Evolutionary conservation across 2,113 vertebrate species (phyloP), one percentile per base, ranked within the genome.

Genomic region (Delphinapterus leucas): DNA sequence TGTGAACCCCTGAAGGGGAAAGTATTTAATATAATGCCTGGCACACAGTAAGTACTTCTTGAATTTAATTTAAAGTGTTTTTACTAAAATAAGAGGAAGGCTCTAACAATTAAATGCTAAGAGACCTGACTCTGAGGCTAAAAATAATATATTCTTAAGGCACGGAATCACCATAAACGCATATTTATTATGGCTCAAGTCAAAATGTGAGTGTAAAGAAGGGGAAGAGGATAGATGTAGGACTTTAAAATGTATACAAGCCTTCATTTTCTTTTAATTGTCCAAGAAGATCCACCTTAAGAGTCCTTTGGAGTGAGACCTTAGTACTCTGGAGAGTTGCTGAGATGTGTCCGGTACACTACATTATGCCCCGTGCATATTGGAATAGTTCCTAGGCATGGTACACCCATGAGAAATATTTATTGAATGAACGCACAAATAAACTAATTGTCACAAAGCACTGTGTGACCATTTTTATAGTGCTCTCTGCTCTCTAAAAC

Each of bases 11-110:
- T 58, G 17, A 47, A 79, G 20, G 61, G 28, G 55, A 80, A 68
- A 53, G 15, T 61, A 83, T 49, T 71, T 80, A 94, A 70, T 21
- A 74, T 60, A 73, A 58, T 33, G 5, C 6, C 21, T 80, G 55
- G 21, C 28, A 84, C 63, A 67, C 3, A 86, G 33, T 60, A 83
- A 91, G n/a, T 47, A 60, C n/a, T 49, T 58, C 55, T 84, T 79
- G 31, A 88, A 74, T 80, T 86, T 79, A 55, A 71, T 74, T 92
- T 94, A 60, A 85, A 80, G 89, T 79, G 77, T 60, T 61, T 94
- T 90, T 94, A 85, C 33, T 49, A 55, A 86, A 90, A 70, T 82
- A 80, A 88, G 13, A 73, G 18, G 92, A 88, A 85, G n/a, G 1
- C 11, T 77, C 38, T 65, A 55, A 84, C 21, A 70, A n/a, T 77